Evolutionary conservation across 1,140 invertebrate genomes (phyloP), one percentile per base, ranked within the genome.

Genomic region (Drosophila tsacasi): DNA sequence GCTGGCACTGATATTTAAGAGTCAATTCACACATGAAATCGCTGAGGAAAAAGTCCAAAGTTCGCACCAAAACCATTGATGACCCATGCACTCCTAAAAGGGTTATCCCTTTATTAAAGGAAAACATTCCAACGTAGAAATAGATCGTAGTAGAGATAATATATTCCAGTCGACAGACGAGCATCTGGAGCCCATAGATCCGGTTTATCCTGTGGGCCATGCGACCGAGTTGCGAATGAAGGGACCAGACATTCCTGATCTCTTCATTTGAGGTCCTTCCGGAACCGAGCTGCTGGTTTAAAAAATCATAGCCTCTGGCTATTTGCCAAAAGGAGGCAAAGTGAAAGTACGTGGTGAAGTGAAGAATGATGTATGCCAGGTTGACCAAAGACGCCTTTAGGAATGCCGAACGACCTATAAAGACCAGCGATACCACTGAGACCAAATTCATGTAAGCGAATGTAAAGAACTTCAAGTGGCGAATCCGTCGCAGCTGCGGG

Each of bases 241-340:
- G 32, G 0, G 37, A 35, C 80, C 80, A 75, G 2, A 83, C 17
- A 6, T 54, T 37, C 3, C 15, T 19, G 10, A 83, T 35, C 23
- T 47, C 30, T 6, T 21, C n/a, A 1, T 8, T 3, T 9, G 15
- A 5, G 4, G 8, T 37, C 5, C 15, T 55, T 9, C 7, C 10
- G 5, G 62, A 30, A 19, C 73, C 39, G 4, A 81, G 7, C 5
- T 47, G 49, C 0, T 15, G 10, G 23, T 54, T 76, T 17, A 81
- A n/a, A 21, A 46, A 62, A 19, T 66, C 44, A 25, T 62, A 81
- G 10, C 55, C 58, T 9, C 30, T 35, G 10, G 57, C 37, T 12
- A 81, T 49, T 12, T 76, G 46, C 79, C 79, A 81, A 0, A 81
- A 30, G 0, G 79, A 46, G 30, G 62, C n/a, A 30, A 62, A 81